phyloP scores from a whole-genome alignment of 2,113 vertebrate species.

The Heteronetta atricapilla region DNA sequence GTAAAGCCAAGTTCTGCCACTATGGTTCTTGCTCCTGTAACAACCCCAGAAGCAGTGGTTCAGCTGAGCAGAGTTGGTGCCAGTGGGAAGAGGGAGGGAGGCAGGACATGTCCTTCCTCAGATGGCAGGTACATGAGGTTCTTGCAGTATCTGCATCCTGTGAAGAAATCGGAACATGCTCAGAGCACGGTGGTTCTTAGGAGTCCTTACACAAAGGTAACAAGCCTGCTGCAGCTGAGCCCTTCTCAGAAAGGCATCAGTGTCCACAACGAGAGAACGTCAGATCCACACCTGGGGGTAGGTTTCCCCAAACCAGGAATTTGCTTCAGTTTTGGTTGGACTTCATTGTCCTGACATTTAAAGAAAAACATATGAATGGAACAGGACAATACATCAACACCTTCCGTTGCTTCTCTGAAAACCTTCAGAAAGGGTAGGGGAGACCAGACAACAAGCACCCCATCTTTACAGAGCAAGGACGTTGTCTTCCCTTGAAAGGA shows the following conservation, averaged over 20 bases:
- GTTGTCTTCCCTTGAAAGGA: not conserved
- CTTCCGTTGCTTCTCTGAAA: not conserved
- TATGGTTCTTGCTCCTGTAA: not conserved
- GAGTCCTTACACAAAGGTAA: not conserved
- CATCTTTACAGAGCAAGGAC: not conserved
- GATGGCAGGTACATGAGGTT: not conserved
- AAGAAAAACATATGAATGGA: not conserved
- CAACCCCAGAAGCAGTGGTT: not conserved
- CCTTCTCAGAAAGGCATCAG: not conserved
- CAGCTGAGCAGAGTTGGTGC: not conserved
- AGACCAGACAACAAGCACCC: not conserved
- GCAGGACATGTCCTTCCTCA: not conserved
- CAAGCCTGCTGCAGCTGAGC: not conserved
- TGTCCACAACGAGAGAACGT: not conserved
- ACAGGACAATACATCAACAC: not conserved
- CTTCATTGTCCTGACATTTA: not conserved
- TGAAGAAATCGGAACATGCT: not conserved
- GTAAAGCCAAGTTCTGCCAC: not conserved
- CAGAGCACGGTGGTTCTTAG: not conserved
- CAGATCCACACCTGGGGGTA: not conserved
- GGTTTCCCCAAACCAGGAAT: not conserved
- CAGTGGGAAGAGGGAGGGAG: not conserved
- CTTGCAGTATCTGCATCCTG: not conserved
- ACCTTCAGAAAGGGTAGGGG: not conserved
- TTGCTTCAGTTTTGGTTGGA: not conserved